Evolutionary conservation across 2,888 invertebrate species (phyloP), one percentile per base, ranked within the genome.

Genomic region (Phytoseiulus persimilis): DNA sequence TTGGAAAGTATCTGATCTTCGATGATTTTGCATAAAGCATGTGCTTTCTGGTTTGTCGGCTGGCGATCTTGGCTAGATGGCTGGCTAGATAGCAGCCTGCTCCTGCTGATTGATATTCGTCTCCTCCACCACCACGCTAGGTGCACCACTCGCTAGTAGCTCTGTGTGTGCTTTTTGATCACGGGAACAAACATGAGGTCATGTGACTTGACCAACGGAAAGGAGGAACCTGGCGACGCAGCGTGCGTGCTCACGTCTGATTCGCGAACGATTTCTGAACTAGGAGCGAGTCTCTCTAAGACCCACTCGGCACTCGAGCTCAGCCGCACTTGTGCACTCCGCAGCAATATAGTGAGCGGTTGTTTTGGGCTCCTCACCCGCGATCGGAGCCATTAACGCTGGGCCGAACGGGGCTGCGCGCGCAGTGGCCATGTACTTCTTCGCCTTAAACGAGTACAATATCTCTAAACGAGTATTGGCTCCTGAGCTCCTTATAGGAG

Each of bases 141-240:
- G 11, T 14, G 65, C 65, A 65, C 65, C 65, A 65, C 65, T 65
- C 65, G 65, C 65, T 65, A 65, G 65, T 14, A 65, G 65, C 65
- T 2, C 65, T 65, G 65, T 65, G 65, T 65, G 18, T 65, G 65
- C 65, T 65, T 65, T 87, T 33, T 87, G 87, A 87, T 87, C 87
- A 87, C 87, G 87, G 87, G 87, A 45, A 87, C 87, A 87, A 87
- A 87, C 87, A 87, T 23, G 87, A 33, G 87, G 87, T 87, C 87
- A 87, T 87, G 87, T 87, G 87, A 87, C 87, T 87, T 11, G 87
- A 6, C 45, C 9, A 65, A 65, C 18, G 65, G 65, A 65, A 65
- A 65, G 65, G 65, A 65, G 65, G 65, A 65, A 65, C 1, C 65
- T 65, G 65, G 14, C 65, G 14, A 14, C 65, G 65, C 65, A 65